These are phyloP conservation scores for Scleropages formosus DNA, from an alignment of 2,797 vertebrate species.

Conservation along the genomic window DNA sequence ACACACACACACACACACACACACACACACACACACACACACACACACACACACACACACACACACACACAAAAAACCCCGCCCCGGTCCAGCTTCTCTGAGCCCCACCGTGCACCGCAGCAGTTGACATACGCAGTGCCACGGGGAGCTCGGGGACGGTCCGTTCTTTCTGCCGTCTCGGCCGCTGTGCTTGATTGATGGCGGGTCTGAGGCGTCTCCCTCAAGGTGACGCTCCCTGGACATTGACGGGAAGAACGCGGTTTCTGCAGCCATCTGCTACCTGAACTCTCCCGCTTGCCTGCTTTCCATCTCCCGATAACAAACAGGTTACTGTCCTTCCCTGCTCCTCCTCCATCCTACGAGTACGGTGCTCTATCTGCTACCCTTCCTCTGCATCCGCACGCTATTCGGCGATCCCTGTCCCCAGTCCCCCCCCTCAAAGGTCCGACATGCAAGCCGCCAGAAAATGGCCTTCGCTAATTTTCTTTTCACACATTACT, in stretches of 20 bases:
- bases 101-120: constrained; percentile 6
- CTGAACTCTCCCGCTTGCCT: not conserved
- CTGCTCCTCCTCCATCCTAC: not conserved
- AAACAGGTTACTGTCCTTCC: not conserved
- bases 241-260: not conserved
- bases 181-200: not conserved
- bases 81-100: too few species aligned
- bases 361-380: not conserved
- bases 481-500: not conserved
- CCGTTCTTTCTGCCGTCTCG: not conserved
- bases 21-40: too few species aligned
- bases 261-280: constrained; percentile 9
- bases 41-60: too few species aligned
- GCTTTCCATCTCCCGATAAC: not conserved
- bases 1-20: too few species aligned
- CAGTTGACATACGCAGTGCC: not conserved
- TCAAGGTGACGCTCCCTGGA: not conserved
- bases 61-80: too few species aligned
- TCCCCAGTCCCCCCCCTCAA: not conserved
- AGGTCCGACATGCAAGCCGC: not conserved
- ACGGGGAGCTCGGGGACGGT: not conserved
- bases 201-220: not conserved
- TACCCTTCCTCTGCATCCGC: too few species aligned
- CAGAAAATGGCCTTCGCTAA: not conserved
- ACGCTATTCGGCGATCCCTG: not conserved